Base-by-base conservation (phyloP, 2,797 vertebrate genomes). In the Gallirallus australis region DNA sequence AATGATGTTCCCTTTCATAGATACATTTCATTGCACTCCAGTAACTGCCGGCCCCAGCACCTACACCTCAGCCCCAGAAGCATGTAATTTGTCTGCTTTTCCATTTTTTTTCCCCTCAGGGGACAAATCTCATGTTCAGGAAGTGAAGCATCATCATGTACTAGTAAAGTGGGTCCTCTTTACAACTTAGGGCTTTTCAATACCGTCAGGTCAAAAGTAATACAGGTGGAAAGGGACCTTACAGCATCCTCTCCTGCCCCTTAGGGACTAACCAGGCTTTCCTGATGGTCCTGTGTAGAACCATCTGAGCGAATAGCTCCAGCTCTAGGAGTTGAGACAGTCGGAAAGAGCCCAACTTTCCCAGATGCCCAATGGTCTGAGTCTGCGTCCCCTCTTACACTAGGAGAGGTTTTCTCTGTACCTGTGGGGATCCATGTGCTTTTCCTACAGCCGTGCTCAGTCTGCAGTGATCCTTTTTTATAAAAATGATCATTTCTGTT, bases 1-100 rank as follows among this genome's bases (percentile, higher is more conserved):
- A 14, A 23, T 15, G 1, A 0, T 9, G 30, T 71, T 72, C n/a
- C 27, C 13, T 70, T 64, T 24, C 39, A 39, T 18, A 9, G 0
- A 0, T 48, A 4, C 28, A 9, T 52, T 64, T 4, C 5, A 1
- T 52, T 64, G 6, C 5, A 1, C 20, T 53, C 30, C 59, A 52
- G 50, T 13, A 30, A 12, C 5, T 40, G 27, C 35, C 50, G 61
- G 54, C 20, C 53, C 6, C 75, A 66, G 47, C 71, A 39, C 17
- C 59, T 24, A 4, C 20, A 39, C 42, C 28, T 86, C 3, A 0
- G 23, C 1, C 4, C 25, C 65, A 68, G 61, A 66, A 75, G 48
- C 27, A 18, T 73, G 16, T 39, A 35, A 18, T 39, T 80, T 60
- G 11, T 54, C 27, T 69, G 57, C 33, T 64, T 47, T 54, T 65